These are phyloP conservation scores for Eremobia ochroleuca DNA, from an alignment of 2,888 invertebrate species.

Conservation along the genomic window DNA sequence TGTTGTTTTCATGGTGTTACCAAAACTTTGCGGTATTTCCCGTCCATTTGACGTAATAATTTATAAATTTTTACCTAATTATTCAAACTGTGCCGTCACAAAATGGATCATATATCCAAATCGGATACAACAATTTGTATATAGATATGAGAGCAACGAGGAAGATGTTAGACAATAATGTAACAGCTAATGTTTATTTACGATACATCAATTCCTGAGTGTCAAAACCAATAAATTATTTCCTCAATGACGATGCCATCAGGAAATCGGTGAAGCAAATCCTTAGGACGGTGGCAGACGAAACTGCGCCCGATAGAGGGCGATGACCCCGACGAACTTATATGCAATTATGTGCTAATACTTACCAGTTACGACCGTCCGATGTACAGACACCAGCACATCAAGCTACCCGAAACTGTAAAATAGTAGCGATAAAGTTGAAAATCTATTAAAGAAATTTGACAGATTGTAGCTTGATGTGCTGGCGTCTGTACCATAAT, in stretches of 20 bases:
- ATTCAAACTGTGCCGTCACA: background rate
- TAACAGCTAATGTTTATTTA: constrained; percentile 45
- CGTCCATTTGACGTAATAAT: background rate
- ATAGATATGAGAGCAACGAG: constrained; percentile 12
- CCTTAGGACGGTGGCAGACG: constrained; percentile 51
- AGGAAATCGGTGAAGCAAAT: constrained; percentile 53
- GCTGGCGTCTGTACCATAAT: too few species aligned
- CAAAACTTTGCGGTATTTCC: background rate
- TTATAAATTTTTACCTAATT: constrained; percentile 12
- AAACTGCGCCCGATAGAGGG: constrained; percentile 54
- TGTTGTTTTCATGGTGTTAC: background rate
- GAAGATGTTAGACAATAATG: constrained; percentile 25
- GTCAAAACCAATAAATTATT: constrained; percentile 45
- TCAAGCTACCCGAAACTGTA: too few species aligned
- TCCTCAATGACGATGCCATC: constrained; percentile 48
- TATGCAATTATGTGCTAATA: constrained; percentile 38
- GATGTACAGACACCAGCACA: too few species aligned
- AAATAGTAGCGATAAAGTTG: too few species aligned
- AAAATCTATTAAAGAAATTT: too few species aligned
- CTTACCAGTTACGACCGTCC: background rate
- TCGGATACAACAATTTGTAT: background rate
- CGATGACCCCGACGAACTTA: constrained; percentile 47
- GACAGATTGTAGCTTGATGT: too few species aligned
- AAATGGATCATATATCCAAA: background rate
- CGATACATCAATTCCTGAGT: constrained; percentile 24